Evolutionary conservation across 2,113 vertebrate genomes (phyloP).

Genomic region (Pagrus major): DNA sequence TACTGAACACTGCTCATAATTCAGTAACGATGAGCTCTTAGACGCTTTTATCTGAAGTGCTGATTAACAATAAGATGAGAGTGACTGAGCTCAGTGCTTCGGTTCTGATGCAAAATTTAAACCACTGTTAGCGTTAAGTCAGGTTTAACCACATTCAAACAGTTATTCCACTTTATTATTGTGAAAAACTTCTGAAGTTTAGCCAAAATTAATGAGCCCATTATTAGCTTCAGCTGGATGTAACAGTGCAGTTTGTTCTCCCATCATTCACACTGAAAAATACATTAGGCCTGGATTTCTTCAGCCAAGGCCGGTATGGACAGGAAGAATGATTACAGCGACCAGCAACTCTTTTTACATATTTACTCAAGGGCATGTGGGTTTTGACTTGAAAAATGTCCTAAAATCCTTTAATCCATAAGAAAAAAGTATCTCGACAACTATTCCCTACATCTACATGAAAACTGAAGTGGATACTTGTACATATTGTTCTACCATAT

Average conservation of each 20-base stretch:
- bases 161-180: no score
- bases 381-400: not conserved
- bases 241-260: not conserved
- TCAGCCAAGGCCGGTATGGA: not conserved
- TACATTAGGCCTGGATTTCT: not conserved
- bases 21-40: not conserved
- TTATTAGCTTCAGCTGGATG: no score
- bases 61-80: not conserved
- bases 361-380: not conserved
- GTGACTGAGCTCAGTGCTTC: not conserved
- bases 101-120: not conserved
- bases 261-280: not conserved
- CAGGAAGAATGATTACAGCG: not conserved
- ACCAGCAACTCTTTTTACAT: not conserved
- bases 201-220: not conserved
- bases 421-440: not conserved
- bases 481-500: no score
- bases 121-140: no score
- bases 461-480: no score
- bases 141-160: no score
- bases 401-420: no score
- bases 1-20: not conserved
- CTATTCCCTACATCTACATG: not conserved
- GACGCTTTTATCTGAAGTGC: not conserved
- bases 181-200: not conserved